A percentile compares a stretch with the other conserved stretches of the same genome.
Evolutionary conservation across 1,140 invertebrate genomes (phyloP).

Genomic region (Euschistus heros): DNA sequence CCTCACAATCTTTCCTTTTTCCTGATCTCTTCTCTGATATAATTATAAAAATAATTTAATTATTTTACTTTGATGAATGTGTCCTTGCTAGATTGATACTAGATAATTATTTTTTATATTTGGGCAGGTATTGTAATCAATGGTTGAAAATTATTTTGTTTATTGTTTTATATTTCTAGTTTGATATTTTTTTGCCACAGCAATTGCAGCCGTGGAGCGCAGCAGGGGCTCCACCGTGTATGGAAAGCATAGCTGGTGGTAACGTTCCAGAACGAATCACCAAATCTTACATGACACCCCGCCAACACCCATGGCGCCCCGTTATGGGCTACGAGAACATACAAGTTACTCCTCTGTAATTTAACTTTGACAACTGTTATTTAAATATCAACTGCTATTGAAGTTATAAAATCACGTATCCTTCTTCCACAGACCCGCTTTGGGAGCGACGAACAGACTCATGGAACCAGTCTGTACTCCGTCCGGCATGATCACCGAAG

Average conservation of each 20-base stretch:
- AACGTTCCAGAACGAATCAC: conserved; percentile 40
- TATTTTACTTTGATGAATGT: too few relatives aligned
- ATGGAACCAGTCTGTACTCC: conserved; percentile 56
- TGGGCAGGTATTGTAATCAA: too few relatives aligned
- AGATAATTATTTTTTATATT: too few relatives aligned
- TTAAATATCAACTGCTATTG: neutral
- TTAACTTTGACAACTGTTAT: neutral
- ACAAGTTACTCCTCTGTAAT: conserved; percentile 54
- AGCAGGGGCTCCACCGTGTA: conserved; percentile 43
- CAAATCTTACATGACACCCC: conserved; percentile 41
- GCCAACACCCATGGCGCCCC: conserved; percentile 61
- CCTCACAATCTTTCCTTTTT: too few relatives aligned
- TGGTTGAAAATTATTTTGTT: too few relatives aligned
- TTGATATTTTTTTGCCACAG: conserved; percentile 26
- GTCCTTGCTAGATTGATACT: too few relatives aligned
- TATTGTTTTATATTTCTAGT: conserved; percentile 18
- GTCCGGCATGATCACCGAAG: conserved; percentile 54
- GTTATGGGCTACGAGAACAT: conserved; percentile 65
- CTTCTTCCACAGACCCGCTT: conserved; percentile 43
- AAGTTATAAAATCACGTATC: neutral
- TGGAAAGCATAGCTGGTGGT: conserved; percentile 44
- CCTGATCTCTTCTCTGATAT: too few relatives aligned
- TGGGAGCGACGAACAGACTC: conserved; percentile 56
- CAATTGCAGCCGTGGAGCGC: conserved; percentile 55
- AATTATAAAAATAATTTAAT: too few relatives aligned